Conservation (phyloP, 2,888 invertebrate species). For the Aphodius sticticus region DNA sequence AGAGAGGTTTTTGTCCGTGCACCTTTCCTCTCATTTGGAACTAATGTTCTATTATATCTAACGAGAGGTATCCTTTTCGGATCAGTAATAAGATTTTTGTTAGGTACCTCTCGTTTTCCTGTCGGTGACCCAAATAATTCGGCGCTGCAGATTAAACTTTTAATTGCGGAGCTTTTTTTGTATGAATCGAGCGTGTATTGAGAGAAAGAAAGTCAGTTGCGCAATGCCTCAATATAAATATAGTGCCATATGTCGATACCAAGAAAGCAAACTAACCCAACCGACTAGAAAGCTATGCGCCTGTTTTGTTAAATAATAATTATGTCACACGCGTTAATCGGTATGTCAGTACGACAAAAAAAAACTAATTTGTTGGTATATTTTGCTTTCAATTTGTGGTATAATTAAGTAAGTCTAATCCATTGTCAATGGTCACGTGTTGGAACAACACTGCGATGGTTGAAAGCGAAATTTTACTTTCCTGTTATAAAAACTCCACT, state of each 20-base stretch:
- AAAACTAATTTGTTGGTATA: neutral
- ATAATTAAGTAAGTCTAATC: too few relatives aligned
- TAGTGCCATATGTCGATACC: slow-evolving; percentile 4
- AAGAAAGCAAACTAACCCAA: neutral
- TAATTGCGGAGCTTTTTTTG: neutral
- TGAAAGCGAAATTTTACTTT: too few relatives aligned
- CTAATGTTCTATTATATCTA: neutral
- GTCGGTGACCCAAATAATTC: neutral
- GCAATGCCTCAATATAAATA: neutral
- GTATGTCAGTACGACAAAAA: neutral
- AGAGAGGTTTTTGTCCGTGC: neutral
- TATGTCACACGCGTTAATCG: neutral
- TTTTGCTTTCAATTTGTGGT: too few relatives aligned
- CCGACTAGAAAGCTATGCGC: neutral
- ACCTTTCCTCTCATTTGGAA: neutral
- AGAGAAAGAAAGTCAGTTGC: neutral
- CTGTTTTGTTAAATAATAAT: neutral
- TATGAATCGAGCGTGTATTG: neutral
- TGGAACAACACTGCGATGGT: too few relatives aligned
- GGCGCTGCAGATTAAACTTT: neutral
- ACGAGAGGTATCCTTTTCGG: neutral
- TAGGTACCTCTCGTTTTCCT: neutral
- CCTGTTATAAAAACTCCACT: too few relatives aligned
- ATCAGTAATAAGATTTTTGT: neutral
- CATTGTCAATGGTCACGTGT: too few relatives aligned